Evolutionary conservation across 1,140 invertebrate genomes (phyloP), one percentile per base, ranked within the genome.

Genomic region (Drosophila oshimai): DNA sequence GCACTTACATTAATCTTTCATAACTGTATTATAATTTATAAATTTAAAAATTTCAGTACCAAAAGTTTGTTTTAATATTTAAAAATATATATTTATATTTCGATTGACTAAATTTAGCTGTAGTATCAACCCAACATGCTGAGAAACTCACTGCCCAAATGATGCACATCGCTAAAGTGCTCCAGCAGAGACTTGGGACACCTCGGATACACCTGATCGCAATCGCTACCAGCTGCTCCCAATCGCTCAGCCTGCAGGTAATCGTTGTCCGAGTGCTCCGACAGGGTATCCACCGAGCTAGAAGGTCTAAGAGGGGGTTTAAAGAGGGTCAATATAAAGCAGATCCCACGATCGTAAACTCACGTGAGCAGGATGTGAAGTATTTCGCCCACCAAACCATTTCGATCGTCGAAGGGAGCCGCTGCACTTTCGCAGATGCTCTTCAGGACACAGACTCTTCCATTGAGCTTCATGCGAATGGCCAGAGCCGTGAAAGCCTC

Each of bases 351-450:
- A 53, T 53, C 46, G 24, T 6, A 18, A 24, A 77, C 93, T 93
- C 91, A 94, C 94, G 94, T 95, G 73, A 96, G 92, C 70, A 96
- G 90, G 74, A 94, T 92, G 88, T 95, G 94, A 31, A 95, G 91
- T 72, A 96, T 91, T 92, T 95, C 93, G 15, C 93, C 94, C 61
- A 94, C 89, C 68, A 96, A 91, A 26, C 95, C 94, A 73, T 93
- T 92, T 72, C 93, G 92, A 74, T 92, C 92, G 61, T 92, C 92
- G 60, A 95, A 93, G 55, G 95, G 94, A 17, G 93, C 92, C 51
- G 93, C 92, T 0, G 95, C 93, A n/a, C 93, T 93, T 90, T 96
- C 95, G 77, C 95, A 96, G 88, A 96, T 94, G 61, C 94, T 93
- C 81, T 94, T 93, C 46, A 95, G 92, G 51, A 96, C 91, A 90